Evolutionary conservation across 2,113 vertebrate genomes (phyloP).

Genomic region (Rhea americana): DNA sequence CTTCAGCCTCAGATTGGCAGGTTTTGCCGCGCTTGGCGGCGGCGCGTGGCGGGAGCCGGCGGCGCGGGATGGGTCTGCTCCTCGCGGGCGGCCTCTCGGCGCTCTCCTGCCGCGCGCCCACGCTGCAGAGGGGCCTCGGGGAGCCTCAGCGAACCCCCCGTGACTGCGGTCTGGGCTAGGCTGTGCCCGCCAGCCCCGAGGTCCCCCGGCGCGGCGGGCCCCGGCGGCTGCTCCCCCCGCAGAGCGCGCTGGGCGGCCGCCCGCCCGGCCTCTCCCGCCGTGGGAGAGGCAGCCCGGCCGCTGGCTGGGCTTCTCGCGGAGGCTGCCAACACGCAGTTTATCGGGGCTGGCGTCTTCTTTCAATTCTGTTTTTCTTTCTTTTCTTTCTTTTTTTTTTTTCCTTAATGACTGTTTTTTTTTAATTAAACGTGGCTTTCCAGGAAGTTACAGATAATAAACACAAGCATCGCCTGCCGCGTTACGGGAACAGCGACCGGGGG

Average conservation of each 20-base stretch:
- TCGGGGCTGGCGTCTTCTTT: not conserved
- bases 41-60: not conserved
- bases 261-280: rapidly evolving
- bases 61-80: not conserved
- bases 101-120: no score
- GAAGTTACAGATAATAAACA: not conserved
- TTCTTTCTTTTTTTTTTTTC: not conserved
- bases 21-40: not conserved
- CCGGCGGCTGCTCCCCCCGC: not conserved
- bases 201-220: no score
- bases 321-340: not conserved
- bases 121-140: no score
- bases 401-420: not conserved
- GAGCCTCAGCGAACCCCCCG: no score
- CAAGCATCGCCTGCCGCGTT: not conserved
- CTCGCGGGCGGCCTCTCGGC: not conserved
- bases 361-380: not conserved
- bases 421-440: not conserved
- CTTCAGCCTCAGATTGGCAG: constrained; percentile 17
- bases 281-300: not conserved
- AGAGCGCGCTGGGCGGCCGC: not conserved
- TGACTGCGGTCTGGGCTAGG: no score
- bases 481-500: not conserved
- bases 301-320: not conserved
- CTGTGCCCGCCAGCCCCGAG: not conserved